Conservation (phyloP, 2,888 invertebrate genomes). For the Tanaodytes sp. region DNA sequence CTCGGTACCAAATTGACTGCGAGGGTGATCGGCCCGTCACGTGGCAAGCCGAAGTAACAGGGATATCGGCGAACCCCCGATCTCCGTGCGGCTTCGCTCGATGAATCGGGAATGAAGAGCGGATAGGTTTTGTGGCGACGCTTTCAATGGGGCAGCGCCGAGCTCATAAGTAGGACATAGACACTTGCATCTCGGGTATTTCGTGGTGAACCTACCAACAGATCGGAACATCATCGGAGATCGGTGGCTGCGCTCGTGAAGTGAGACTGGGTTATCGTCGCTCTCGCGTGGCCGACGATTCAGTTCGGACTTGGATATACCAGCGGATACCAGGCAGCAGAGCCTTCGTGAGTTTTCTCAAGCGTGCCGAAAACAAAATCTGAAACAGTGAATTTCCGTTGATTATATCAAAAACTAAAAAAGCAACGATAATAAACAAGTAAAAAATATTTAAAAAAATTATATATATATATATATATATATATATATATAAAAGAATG, state of each 20-base stretch:
- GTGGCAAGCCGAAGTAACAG: conserved; percentile 21
- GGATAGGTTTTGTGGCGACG: conserved; percentile 40
- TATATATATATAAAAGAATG: too few relatives aligned
- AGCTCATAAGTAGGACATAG: conserved; percentile 71
- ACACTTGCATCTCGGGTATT: conserved; percentile 69
- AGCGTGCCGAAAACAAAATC: too few relatives aligned
- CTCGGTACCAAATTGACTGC: conserved; percentile 10
- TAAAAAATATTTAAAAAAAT: too few relatives aligned
- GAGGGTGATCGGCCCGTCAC: conserved; percentile 5
- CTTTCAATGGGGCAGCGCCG: conserved; percentile 62
- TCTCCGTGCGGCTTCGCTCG: conserved; percentile 1
- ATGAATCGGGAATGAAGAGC: conserved; percentile 37
- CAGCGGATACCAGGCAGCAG: conserved; percentile 1
- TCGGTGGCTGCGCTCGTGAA: conserved; percentile 45
- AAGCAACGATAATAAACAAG: too few relatives aligned
- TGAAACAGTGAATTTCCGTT: too few relatives aligned
- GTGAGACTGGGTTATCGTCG: conserved; percentile 46
- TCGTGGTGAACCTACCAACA: conserved; percentile 67
- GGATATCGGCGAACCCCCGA: conserved; percentile 22
- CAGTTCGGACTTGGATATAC: conserved; percentile 29
- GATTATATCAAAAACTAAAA: too few relatives aligned
- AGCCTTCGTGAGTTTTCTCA: conserved; percentile 26
- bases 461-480: too few relatives aligned
- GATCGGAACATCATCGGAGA: conserved; percentile 60
- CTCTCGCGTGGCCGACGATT: conserved; percentile 24